Base-by-base conservation (phyloP, 2,797 vertebrate species). In the Limnodromus scolopaceus region DNA sequence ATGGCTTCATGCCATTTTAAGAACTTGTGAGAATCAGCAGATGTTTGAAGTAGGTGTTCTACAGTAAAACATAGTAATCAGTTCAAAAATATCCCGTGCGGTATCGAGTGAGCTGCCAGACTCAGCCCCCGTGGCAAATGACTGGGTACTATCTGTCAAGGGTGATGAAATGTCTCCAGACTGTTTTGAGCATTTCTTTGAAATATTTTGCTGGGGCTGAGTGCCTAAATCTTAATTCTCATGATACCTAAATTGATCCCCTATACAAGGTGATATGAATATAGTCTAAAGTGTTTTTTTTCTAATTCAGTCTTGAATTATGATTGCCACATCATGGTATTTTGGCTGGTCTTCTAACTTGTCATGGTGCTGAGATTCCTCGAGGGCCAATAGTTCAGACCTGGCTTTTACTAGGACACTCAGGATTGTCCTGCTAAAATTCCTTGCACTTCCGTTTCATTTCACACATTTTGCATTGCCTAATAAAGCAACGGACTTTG, bases 11-110 rank as follows among this genome's bases (percentile, higher is more conserved):
- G 24, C 16, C 2, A 66, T 70, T 83, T 57, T 58, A 70, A 69
- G 27, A 58, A 49, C 11, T 24, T 9, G 0, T 51, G 48, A 78
- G 13, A 58, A 70, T 77, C 55, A 55, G 16, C 17, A 38, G 34
- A 13, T 75, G 30, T 83, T 51, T 87, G 38, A 58, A 53, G 25
- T 13, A 57, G 20, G 10, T 23, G 38, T 55, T 87, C 54, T 27
- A 24, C 25, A 53, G 30, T 43, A 78, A 72, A n/a, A 7, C 15
- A 38, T 2, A 75, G 16, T 30, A 27, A 75, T 54, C 32, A 0
- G 0, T 45, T 77, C 16, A 61, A n/a, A 55, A 82, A n/a, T 41
- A 57, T 43, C 30, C 41, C 1, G 0, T 54, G 78, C 13, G 2
- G 34, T 54, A 46, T 38, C 1, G 4, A 36, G 49, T 57, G 38